Conservation (phyloP, 2,113 vertebrate species). For the Toxotes chatareus region DNA sequence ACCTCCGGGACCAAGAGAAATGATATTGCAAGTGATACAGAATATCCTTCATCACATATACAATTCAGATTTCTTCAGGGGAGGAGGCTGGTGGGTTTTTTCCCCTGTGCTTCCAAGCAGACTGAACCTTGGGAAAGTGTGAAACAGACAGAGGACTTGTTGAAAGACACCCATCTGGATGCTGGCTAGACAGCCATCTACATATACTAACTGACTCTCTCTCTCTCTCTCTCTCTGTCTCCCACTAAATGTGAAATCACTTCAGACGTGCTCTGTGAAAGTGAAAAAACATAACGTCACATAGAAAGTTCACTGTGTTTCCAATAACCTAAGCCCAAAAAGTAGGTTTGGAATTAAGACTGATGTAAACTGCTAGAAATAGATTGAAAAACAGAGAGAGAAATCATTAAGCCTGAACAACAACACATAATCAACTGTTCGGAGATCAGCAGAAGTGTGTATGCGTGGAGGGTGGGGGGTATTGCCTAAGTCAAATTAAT, state of each 20-base stretch:
- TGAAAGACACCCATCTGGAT: conserved; percentile 79
- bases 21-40: conserved; percentile 77
- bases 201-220: conserved; percentile 59
- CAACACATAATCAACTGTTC: conserved; percentile 64
- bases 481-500: conserved; percentile 75
- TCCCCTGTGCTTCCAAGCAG: conserved; percentile 44
- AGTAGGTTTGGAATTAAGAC: conserved; percentile 57
- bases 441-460: conserved; percentile 55
- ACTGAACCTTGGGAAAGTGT: conserved; percentile 72
- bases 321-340: conserved; percentile 36
- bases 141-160: conserved; percentile 78
- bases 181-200: conserved; percentile 68
- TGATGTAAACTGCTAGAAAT: conserved; percentile 76
- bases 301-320: conserved; percentile 56
- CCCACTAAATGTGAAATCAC: conserved; percentile 63
- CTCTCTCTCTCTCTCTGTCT: conserved; percentile 21
- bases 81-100: conserved; percentile 54
- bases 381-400: conserved; percentile 65
- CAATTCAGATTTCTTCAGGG: conserved; percentile 79
- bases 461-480: conserved; percentile 19
- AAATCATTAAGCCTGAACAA: conserved; percentile 74
- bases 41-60: conserved; percentile 77
- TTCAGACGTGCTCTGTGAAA: conserved; percentile 59
- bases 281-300: conserved; percentile 67
- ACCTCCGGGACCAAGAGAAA: conserved; percentile 79